Evolutionary conservation across 2,797 vertebrate species (phyloP), one percentile per base, ranked within the genome.

Genomic region (Bucorvus abyssinicus): DNA sequence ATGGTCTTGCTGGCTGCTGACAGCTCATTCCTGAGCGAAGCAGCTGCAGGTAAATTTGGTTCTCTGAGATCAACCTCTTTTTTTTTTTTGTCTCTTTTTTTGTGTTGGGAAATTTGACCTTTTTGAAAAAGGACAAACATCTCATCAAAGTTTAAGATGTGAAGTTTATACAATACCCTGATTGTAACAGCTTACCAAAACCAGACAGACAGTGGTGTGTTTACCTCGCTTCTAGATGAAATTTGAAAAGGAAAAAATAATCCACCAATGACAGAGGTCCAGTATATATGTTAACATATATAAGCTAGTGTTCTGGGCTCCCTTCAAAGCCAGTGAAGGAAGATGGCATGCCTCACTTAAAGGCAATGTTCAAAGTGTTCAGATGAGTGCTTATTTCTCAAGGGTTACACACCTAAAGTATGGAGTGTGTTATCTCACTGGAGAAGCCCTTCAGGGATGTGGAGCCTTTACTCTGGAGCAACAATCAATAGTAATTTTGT

Each of bases 31-130:
- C 83, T 63, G 63, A 87, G 56, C 2, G 6, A 79, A 67, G 63
- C 83, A 92, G 77, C 86, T 89, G 90, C 70, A 95, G 90, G 92
- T 95, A 70, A 76, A 93, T 79, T 73, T 60, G 32, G 29, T 56
- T 83, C 42, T 78, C 53, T 80, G 71, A 90, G 47, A 78, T 8
- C 42, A 78, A 55, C 18, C 6, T 2, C 44, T 44, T 50, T 12
- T 34, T 21, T 32, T 26, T n/a, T n/a, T 6, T 11, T 12, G 6
- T 7, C n/a, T n/a, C n/a, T 40, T 42, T 36, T 52, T 12, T 36
- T 7, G 23, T 20, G 7, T 36, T 57, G 26, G 26, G 42, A 78
- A 69, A 57, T 86, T n/a, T 49, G 47, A 75, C 44, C 38, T 57
- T 34, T 70, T 71, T 76, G 32, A 52, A 53, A 71, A 90, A 64